Percentiles rank a stretch among this genome's conserved stretches.
phyloP scores from a whole-genome alignment of 2,888 invertebrate species.

The Drosophila atroscutellata region DNA sequence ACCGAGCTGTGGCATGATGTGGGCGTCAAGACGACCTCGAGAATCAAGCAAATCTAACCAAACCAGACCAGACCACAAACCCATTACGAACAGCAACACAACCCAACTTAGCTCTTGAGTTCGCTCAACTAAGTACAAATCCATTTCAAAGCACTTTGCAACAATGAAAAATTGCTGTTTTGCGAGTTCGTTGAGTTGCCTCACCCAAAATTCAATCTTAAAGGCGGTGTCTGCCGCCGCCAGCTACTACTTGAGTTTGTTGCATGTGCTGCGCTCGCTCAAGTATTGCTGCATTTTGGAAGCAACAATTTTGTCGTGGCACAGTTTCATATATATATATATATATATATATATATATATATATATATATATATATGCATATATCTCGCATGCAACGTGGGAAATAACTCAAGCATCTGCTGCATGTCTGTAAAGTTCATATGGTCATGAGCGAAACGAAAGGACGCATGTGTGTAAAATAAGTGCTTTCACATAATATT shows the following conservation, averaged over 20 bases:
- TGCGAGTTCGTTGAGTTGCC: slow-evolving; percentile 35
- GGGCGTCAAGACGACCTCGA: slow-evolving; percentile 53
- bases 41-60: slow-evolving; percentile 39
- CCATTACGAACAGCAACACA: slow-evolving; percentile 30
- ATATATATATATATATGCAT: slow-evolving; percentile 5
- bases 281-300: slow-evolving; percentile 45
- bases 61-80: slow-evolving; percentile 28
- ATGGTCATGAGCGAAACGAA: slow-evolving; percentile 24
- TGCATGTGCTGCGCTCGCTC: slow-evolving; percentile 23
- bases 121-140: slow-evolving; percentile 51
- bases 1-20: slow-evolving; percentile 18
- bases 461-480: slow-evolving; percentile 6
- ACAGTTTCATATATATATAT: slow-evolving; percentile 15
- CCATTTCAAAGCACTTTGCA: slow-evolving; percentile 62
- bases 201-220: slow-evolving; percentile 29
- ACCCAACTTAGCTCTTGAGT: slow-evolving; percentile 29
- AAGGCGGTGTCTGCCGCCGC: slow-evolving; percentile 50
- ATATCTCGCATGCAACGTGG: slow-evolving; percentile 36
- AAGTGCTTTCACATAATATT: background rate
- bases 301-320: slow-evolving; percentile 52
- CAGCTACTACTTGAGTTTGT: slow-evolving; percentile 36
- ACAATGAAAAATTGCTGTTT: slow-evolving; percentile 58
- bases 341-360: too few relatives aligned
- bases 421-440: slow-evolving; percentile 45
- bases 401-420: slow-evolving; percentile 29